phyloP scores from a whole-genome alignment of 2,888 invertebrate species.

The Zaprionus lineosus region DNA sequence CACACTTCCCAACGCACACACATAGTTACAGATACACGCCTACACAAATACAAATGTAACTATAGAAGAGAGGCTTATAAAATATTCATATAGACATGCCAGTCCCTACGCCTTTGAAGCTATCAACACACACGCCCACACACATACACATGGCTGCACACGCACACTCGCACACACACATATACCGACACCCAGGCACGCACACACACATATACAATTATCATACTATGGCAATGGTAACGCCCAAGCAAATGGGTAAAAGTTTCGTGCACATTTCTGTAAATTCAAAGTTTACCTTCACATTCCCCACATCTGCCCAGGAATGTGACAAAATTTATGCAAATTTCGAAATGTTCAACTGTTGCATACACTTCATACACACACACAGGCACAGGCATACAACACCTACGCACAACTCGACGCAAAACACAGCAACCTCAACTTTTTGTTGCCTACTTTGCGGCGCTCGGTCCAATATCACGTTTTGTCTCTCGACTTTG shows the following conservation, averaged over 20 bases:
- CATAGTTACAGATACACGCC: constrained; percentile 8
- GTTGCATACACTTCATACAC: constrained; percentile 45
- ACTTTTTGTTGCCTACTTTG: constrained; percentile 37
- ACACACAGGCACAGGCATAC: not conserved
- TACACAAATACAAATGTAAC: constrained; percentile 7
- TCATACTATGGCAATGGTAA: constrained; percentile 18
- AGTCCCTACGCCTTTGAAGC: constrained; percentile 64
- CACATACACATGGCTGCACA: constrained; percentile 40
- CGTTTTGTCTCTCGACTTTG: not conserved
- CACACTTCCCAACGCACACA: not conserved
- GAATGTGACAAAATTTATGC: constrained; percentile 61
- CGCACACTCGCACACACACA: constrained; percentile 15
- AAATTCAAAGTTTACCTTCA: constrained; percentile 58
- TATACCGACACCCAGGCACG: too few species aligned
- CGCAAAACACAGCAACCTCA: constrained; percentile 1
- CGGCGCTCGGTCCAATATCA: constrained; percentile 41
- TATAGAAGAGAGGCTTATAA: constrained; percentile 61
- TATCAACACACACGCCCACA: constrained; percentile 30
- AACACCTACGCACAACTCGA: not conserved
- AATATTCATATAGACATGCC: constrained; percentile 70
- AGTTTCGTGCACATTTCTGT: constrained; percentile 67
- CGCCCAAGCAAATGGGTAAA: constrained; percentile 64
- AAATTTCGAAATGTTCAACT: constrained; percentile 70
- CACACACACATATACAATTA: not conserved
- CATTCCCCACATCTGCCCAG: constrained; percentile 15